Conservation (phyloP, 2,113 vertebrate genomes). For the Blennius ocellaris region DNA sequence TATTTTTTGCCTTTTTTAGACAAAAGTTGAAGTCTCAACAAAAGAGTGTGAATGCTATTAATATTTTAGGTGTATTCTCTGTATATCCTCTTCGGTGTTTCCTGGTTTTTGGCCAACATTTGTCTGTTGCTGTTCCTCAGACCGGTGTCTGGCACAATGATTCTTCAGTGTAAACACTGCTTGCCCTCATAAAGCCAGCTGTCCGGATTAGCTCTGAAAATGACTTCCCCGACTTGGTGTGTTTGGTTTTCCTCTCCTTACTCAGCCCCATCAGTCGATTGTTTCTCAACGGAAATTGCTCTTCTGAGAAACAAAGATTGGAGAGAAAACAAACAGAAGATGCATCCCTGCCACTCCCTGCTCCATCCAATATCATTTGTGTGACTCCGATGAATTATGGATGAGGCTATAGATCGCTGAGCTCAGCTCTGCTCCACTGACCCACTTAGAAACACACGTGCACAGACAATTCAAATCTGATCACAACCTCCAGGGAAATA, state of each 20-base stretch:
- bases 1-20: too few relatives aligned
- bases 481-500: constrained; percentile 54
- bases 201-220: constrained; percentile 5
- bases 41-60: too few relatives aligned
- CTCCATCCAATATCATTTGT: constrained; percentile 59
- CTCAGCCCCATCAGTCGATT: constrained; percentile 12
- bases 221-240: constrained; percentile 4
- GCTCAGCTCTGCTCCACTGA: constrained; percentile 78
- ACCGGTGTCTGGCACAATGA: not conserved
- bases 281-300: constrained; percentile 64
- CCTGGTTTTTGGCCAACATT: too few relatives aligned
- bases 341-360: constrained; percentile 68
- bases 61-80: too few relatives aligned
- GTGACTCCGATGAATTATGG: constrained; percentile 74
- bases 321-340: constrained; percentile 26
- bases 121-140: not conserved
- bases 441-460: constrained; percentile 69
- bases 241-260: constrained; percentile 34
- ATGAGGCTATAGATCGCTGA: constrained; percentile 75
- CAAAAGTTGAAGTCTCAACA: too few relatives aligned
- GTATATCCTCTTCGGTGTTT: too few relatives aligned
- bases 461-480: constrained; percentile 60
- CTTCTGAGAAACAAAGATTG: constrained; percentile 12
- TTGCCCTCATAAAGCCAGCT: not conserved
- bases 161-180: not conserved